These are phyloP conservation scores for Rhodophaea formosa DNA, from an alignment of 2,888 invertebrate species.

Conservation along the genomic window DNA sequence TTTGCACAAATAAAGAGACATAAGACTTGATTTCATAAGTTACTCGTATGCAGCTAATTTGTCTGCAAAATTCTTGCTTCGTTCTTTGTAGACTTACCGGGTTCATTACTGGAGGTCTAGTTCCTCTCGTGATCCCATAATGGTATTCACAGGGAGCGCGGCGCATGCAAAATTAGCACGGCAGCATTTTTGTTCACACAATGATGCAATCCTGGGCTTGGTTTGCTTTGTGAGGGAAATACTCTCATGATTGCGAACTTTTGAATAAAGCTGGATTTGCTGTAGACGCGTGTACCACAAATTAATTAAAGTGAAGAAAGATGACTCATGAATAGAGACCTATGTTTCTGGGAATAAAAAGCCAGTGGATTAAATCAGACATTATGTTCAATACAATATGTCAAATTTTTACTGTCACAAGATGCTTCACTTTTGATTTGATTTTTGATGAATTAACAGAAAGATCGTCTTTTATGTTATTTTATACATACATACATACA, in stretches of 20 bases:
- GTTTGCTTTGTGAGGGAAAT: constrained; percentile 63
- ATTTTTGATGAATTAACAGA: no score
- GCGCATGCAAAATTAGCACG: constrained; percentile 70
- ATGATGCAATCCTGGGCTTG: constrained; percentile 67
- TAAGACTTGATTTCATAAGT: neutral
- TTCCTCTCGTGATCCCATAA: constrained; percentile 52
- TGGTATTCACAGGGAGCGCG: constrained; percentile 55
- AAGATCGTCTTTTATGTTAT: no score
- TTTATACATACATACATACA: no score
- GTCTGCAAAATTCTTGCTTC: constrained; percentile 13
- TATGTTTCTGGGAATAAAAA: no score
- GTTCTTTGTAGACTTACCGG: constrained; percentile 27
- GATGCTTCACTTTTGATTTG: no score
- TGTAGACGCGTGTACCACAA: constrained; percentile 38
- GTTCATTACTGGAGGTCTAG: constrained; percentile 42
- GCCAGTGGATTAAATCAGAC: no score
- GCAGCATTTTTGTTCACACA: constrained; percentile 71
- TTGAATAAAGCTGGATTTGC: constrained; percentile 62
- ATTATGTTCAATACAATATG: no score
- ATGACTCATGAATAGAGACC: neutral
- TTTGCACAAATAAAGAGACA: no score
- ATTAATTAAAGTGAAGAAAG: constrained; percentile 19
- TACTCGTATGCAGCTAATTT: constrained; percentile 21
- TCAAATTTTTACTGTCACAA: no score
- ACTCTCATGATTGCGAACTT: constrained; percentile 63